Percentiles rank a stretch among this genome's conserved stretches.
Conservation (phyloP, 1,140 invertebrate genomes). For the Drosophila biarmipes region DNA sequence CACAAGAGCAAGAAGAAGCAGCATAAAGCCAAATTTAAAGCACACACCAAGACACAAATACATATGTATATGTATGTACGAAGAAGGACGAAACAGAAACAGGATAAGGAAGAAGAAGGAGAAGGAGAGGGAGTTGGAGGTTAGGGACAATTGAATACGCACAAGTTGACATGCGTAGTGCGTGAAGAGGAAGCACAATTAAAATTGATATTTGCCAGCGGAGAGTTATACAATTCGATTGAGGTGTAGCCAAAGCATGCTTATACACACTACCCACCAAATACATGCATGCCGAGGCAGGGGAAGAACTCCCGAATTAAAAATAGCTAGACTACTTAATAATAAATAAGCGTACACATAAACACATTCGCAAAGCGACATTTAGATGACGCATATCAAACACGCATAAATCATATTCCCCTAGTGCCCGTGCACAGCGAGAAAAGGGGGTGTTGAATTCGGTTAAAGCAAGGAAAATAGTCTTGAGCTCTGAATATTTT, state of each 20-base stretch:
- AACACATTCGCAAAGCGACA: slow-evolving; percentile 4
- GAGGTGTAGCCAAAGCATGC: slow-evolving; percentile 41
- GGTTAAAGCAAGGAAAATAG: too few relatives aligned
- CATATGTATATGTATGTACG: not conserved
- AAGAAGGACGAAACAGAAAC: slow-evolving; percentile 2
- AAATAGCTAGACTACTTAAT: slow-evolving; percentile 48
- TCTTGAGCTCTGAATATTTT: too few relatives aligned
- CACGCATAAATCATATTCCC: slow-evolving; percentile 10
- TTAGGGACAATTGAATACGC: slow-evolving; percentile 69
- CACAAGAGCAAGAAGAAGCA: not conserved
- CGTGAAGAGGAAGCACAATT: slow-evolving; percentile 81
- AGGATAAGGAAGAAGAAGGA: not conserved
- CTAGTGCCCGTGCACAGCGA: not conserved
- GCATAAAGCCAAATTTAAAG: slow-evolving; percentile 52
- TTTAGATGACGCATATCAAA: slow-evolving; percentile 31
- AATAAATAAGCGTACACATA: slow-evolving; percentile 21
- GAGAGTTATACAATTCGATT: slow-evolving; percentile 59
- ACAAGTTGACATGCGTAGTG: slow-evolving; percentile 81
- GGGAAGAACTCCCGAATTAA: slow-evolving; percentile 18
- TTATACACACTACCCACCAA: not conserved
- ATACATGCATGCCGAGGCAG: not conserved
- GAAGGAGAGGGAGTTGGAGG: slow-evolving; percentile 13
- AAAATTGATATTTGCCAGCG: slow-evolving; percentile 72
- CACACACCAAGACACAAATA: slow-evolving; percentile 16
- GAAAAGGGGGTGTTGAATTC: not conserved